Evolutionary conservation across 2,888 invertebrate genomes (phyloP).

Genomic region (Scaptomyza reducta): DNA sequence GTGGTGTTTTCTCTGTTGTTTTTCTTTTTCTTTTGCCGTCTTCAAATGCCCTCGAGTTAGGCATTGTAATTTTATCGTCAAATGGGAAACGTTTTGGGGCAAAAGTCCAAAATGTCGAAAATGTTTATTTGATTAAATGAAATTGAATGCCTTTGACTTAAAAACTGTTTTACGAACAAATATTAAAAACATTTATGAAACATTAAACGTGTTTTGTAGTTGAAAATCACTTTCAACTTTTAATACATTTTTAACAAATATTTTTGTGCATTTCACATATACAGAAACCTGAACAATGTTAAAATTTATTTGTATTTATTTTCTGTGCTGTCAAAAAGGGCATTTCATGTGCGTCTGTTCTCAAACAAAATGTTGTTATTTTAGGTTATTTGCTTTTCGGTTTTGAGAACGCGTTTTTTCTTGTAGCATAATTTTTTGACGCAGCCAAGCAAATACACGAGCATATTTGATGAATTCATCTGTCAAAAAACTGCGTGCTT

Average conservation of each 20-base stretch:
- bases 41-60: neutral
- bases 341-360: conserved; percentile 1
- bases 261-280: too few relatives aligned
- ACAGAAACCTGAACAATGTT: too few relatives aligned
- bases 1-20: neutral
- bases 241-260: too few relatives aligned
- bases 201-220: too few relatives aligned
- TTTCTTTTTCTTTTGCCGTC: neutral
- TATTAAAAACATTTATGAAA: too few relatives aligned
- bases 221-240: too few relatives aligned
- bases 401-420: conserved; percentile 39
- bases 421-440: conserved; percentile 60
- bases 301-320: neutral
- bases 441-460: conserved; percentile 55
- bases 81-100: neutral
- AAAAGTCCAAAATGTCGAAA: neutral
- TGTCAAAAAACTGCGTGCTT: conserved; percentile 34
- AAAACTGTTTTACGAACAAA: too few relatives aligned
- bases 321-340: neutral
- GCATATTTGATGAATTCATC: conserved; percentile 57
- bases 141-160: too few relatives aligned
- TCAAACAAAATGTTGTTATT: neutral
- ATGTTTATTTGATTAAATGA: too few relatives aligned
- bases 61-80: neutral
- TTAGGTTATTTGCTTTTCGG: conserved; percentile 9